phyloP scores from a whole-genome alignment of 2,113 vertebrate genomes.

The Vidua chalybeata region DNA sequence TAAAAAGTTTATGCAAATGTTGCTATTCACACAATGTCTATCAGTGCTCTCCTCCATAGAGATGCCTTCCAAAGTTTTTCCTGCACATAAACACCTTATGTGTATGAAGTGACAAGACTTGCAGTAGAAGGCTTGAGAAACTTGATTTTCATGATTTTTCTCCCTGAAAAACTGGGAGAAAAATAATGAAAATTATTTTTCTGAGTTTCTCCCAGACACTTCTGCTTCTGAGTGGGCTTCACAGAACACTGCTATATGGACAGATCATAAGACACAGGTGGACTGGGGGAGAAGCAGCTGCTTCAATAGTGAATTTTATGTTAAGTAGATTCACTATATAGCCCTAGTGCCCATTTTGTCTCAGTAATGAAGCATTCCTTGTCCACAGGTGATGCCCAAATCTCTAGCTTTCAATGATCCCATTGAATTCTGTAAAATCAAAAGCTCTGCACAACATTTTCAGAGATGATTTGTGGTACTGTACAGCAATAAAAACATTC shows the following conservation, averaged over 20 bases:
- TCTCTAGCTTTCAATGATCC: not conserved
- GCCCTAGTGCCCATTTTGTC: not conserved
- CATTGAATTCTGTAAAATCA: not conserved
- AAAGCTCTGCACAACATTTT: not conserved
- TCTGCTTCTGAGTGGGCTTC: not conserved
- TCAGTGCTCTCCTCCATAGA: not conserved
- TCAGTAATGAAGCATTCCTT: not conserved
- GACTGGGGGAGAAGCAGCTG: not conserved
- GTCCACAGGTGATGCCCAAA: not conserved
- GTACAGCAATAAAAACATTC: not conserved
- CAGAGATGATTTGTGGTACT: not conserved
- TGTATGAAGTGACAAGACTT: not conserved
- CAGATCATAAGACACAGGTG: not conserved
- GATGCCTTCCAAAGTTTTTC: not conserved
- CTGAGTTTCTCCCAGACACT: not conserved
- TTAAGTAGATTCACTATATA: not conserved
- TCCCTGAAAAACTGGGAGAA: not conserved
- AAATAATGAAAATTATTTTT: not conserved
- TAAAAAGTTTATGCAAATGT: not conserved
- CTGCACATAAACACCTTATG: not conserved
- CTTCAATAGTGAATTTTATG: not conserved
- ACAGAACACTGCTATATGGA: not conserved
- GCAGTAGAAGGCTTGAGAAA: not conserved
- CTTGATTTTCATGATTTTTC: not conserved
- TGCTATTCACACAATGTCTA: not conserved